Base-by-base conservation (phyloP, 1,140 invertebrate species). In the Agraylea sexmaculata region DNA sequence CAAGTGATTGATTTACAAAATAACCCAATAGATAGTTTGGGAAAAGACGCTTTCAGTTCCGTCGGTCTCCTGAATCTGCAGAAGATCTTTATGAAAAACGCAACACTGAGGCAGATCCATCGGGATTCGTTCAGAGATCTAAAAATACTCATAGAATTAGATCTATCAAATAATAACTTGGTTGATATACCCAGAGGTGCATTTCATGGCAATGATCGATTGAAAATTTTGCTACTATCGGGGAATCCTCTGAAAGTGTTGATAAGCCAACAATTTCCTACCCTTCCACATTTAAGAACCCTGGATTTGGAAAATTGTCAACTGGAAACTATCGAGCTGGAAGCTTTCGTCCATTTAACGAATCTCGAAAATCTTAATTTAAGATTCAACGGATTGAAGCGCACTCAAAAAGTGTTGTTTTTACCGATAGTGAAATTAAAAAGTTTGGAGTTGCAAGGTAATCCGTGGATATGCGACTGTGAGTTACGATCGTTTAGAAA, bases 401-500 rank as follows among this genome's bases (percentile, higher is more conserved):
- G 72, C 40, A 53, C 86, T 2, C 73, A 74, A 4, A 70, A 73
- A 30, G 64, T 68, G 18, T 66, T 79, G n/a, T 78, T 85, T 50
- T 60, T 71, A 49, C 73, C 73, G 36, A 66, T 84, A 35, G 59
- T 64, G 12, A 73, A 74, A 36, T 58, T 88, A 5, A 83, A 84
- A 55, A 78, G 80, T 0, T 53, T 87, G 0, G 69, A 71, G 2
- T 57, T 87, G n/a, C 76, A 83, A 43, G 76, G 77, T 15, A 89
- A 89, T 53, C 80, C 75, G 6, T 89, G 85, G 85, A 71, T 64
- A 28, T 89, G 85, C 54, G 83, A 88, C 55, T 89, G 85, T 57
- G 67, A 77, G 32, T 55, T 89, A 28, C 72, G 80, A 37, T 72
- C 71, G 7, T 81, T 88, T 42, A 69, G 81, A 10, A 69, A 71